Conservation (phyloP, 2,888 invertebrate genomes). For the Drosophila peninsularis region DNA sequence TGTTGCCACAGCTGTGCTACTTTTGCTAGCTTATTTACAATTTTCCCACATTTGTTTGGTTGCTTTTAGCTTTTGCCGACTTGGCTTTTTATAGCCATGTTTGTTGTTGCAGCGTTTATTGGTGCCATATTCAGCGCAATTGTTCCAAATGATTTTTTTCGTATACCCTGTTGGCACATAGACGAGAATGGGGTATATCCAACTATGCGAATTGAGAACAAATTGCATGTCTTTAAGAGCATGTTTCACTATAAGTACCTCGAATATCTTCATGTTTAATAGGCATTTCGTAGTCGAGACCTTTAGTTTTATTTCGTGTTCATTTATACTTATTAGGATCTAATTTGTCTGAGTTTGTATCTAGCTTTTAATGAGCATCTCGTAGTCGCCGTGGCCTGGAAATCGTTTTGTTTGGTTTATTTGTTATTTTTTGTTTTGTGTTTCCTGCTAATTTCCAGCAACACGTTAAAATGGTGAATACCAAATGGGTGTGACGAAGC, state of each 20-base stretch:
- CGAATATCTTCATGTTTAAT: no score
- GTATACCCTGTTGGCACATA: background rate
- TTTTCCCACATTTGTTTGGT: constrained; percentile 60
- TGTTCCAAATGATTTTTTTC: constrained; percentile 25
- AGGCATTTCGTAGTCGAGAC: no score
- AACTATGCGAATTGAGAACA: background rate
- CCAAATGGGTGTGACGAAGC: constrained; percentile 65
- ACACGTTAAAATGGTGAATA: constrained; percentile 58
- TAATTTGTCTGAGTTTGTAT: background rate
- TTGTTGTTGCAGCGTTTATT: constrained; percentile 53
- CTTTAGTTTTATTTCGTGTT: background rate
- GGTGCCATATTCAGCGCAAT: constrained; percentile 55
- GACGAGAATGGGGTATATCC: background rate
- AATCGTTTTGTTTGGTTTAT: constrained; percentile 10
- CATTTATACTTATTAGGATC: background rate
- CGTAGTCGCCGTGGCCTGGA: background rate
- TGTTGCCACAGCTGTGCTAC: constrained; percentile 52
- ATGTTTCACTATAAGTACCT: background rate
- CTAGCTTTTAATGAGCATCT: background rate
- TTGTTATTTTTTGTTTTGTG: constrained; percentile 11
- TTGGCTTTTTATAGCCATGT: constrained; percentile 34
- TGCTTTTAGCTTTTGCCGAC: constrained; percentile 46
- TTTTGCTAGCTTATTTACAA: constrained; percentile 61
- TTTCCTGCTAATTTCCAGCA: constrained; percentile 63
- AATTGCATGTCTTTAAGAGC: no score